A percentile compares a stretch with the other conserved stretches of the same genome.
These are phyloP conservation scores for Drosophila melanosoma DNA, from an alignment of 2,888 invertebrate species.

Conservation along the genomic window DNA sequence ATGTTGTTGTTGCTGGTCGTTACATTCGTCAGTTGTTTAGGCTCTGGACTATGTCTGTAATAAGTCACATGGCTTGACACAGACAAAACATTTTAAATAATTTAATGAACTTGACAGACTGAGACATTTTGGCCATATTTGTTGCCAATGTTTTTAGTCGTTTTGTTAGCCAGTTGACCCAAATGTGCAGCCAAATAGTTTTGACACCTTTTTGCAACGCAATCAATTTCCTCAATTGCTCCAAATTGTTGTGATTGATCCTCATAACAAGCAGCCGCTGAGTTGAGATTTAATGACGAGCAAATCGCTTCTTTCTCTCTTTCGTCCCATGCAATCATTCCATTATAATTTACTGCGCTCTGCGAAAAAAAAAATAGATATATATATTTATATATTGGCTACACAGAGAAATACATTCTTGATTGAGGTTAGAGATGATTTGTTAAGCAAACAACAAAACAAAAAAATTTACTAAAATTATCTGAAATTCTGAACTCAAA, in stretches of 20 bases:
- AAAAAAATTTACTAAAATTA: neutral
- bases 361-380: neutral
- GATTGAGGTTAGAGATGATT: neutral
- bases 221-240: constrained; percentile 60
- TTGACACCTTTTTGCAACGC: constrained; percentile 68
- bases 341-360: constrained; percentile 71
- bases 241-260: constrained; percentile 35
- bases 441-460: neutral
- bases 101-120: constrained; percentile 75
- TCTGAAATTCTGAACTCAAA: too few relatives aligned
- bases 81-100: constrained; percentile 73
- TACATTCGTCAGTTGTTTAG: constrained; percentile 73
- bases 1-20: constrained; percentile 44
- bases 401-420: neutral
- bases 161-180: constrained; percentile 25
- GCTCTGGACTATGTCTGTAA: constrained; percentile 63
- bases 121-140: constrained; percentile 45
- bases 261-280: constrained; percentile 48
- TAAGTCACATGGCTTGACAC: constrained; percentile 75
- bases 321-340: constrained; percentile 73
- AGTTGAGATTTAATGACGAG: constrained; percentile 68
- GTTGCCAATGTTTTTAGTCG: constrained; percentile 27
- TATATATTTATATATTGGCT: neutral
- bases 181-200: constrained; percentile 52
- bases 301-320: constrained; percentile 59